These are phyloP conservation scores for Autographa pulchrina DNA, from an alignment of 2,888 invertebrate genomes.

Conservation along the genomic window DNA sequence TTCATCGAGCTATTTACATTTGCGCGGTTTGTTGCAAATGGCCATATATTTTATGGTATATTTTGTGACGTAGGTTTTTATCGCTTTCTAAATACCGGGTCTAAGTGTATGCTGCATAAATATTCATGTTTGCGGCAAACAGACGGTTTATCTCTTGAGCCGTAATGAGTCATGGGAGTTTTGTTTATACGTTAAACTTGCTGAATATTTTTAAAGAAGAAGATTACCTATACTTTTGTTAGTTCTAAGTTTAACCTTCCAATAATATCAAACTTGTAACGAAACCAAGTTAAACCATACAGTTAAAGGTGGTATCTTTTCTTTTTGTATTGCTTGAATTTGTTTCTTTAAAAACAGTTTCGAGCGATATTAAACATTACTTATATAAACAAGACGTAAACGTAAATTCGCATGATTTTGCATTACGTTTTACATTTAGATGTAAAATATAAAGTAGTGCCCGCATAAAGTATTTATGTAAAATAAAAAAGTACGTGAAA, in stretches of 20 bases:
- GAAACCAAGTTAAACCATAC: too few relatives aligned
- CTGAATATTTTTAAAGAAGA: conserved; percentile 9
- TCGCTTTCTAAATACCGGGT: conserved; percentile 37
- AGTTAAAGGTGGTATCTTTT: neutral
- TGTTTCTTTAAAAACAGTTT: neutral
- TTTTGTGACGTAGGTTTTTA: conserved; percentile 34
- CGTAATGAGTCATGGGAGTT: conserved; percentile 46
- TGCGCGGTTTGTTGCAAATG: conserved; percentile 8
- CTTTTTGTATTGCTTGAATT: neutral
- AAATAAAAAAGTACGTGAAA: neutral
- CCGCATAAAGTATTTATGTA: neutral
- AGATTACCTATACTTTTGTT: too few relatives aligned
- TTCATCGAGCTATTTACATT: neutral
- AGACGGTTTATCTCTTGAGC: conserved; percentile 51
- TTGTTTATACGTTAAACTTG: conserved; percentile 36
- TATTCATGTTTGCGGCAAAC: conserved; percentile 42
- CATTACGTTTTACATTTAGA: neutral
- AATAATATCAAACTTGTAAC: too few relatives aligned
- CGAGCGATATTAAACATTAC: neutral
- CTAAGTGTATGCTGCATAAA: conserved; percentile 36
- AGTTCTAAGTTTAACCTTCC: too few relatives aligned
- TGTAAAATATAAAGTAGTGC: neutral
- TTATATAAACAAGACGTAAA: neutral
- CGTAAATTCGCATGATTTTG: neutral
- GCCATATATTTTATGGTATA: conserved; percentile 29